A percentile compares a stretch with the other conserved stretches of the same genome.
phyloP scores from a whole-genome alignment of 1,140 invertebrate species.

The Aporrectodea caliginosa region DNA sequence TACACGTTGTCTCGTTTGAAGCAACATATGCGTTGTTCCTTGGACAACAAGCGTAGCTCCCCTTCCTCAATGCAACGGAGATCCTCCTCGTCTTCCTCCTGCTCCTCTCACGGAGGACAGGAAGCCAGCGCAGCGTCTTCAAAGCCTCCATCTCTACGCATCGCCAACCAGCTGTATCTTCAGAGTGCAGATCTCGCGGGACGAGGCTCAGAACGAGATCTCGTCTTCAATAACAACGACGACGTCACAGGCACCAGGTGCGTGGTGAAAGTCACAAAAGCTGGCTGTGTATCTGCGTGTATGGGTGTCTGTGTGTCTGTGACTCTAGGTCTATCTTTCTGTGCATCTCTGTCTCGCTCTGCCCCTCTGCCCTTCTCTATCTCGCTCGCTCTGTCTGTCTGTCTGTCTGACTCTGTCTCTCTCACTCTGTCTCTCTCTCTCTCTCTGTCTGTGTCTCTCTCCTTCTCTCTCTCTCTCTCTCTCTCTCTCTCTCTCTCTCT shows the following conservation, averaged over 20 bases:
- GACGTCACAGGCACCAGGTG: not conserved
- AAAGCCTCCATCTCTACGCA: too few species aligned
- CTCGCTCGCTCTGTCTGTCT: not conserved
- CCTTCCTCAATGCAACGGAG: not conserved
- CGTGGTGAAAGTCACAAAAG: too few species aligned
- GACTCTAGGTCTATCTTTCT: too few species aligned
- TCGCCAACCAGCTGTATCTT: not conserved
- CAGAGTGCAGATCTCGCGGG: too few species aligned
- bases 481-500: constrained; percentile 1
- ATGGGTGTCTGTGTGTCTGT: too few species aligned
- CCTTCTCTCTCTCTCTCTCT: not conserved
- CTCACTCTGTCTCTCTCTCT: not conserved
- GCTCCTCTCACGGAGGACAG: too few species aligned
- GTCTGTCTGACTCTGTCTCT: not conserved
- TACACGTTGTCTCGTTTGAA: not conserved
- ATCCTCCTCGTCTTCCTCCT: not conserved
- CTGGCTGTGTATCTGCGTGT: too few species aligned
- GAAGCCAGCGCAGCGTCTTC: not conserved
- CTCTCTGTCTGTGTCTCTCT: not conserved
- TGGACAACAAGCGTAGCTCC: not conserved
- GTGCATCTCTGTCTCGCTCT: too few species aligned
- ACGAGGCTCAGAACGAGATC: too few species aligned
- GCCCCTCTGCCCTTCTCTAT: not conserved
- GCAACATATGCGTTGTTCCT: not conserved
- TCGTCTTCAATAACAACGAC: not conserved